Conservation (phyloP, 2,797 vertebrate genomes). For the Fistularia tabacaria region DNA sequence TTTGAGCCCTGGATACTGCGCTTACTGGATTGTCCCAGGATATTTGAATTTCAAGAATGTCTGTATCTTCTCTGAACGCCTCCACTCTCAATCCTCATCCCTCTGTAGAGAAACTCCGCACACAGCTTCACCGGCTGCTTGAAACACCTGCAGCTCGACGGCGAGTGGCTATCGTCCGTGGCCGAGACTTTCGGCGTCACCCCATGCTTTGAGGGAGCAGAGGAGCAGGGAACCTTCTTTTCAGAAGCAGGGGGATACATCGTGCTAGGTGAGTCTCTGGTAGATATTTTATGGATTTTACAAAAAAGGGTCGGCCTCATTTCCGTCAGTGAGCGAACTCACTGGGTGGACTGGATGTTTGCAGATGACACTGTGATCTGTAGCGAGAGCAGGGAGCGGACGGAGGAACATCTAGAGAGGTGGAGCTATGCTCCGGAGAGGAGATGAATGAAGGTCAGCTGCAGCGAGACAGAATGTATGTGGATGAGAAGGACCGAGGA, state of each 20-base stretch:
- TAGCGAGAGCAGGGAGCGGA: too few relatives aligned
- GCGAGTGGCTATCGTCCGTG: constrained; percentile 72
- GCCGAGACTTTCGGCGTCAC: constrained; percentile 87
- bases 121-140: constrained; percentile 90
- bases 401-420: too few relatives aligned
- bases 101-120: constrained; percentile 80
- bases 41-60: not conserved
- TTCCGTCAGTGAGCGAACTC: too few relatives aligned
- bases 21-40: not conserved
- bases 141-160: constrained; percentile 84
- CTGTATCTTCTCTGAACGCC: not conserved
- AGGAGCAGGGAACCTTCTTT: constrained; percentile 89
- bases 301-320: too few relatives aligned
- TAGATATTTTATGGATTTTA: too few relatives aligned
- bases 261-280: constrained; percentile 78
- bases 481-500: too few relatives aligned
- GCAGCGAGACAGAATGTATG: too few relatives aligned
- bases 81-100: not conserved
- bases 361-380: too few relatives aligned
- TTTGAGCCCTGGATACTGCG: not conserved
- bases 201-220: constrained; percentile 86
- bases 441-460: too few relatives aligned
- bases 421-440: too few relatives aligned
- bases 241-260: constrained; percentile 89
- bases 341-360: too few relatives aligned